Conservation (phyloP, 2,113 vertebrate species). For the Corythornis vintsioides region DNA sequence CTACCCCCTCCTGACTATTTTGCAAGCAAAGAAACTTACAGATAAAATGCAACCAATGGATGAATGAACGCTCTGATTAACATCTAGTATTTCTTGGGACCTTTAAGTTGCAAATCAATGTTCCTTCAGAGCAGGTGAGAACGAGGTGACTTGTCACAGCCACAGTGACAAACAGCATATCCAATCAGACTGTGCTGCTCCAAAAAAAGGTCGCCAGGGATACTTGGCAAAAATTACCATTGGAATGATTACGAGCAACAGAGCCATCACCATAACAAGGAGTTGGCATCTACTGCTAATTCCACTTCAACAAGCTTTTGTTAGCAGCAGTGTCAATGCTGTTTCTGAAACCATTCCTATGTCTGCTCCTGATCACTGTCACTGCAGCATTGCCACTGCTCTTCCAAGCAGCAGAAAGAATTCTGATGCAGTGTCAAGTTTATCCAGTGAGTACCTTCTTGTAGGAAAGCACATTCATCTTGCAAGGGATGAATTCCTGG, state of each 20-base stretch:
- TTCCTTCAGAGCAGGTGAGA: neutral
- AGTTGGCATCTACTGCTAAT: neutral
- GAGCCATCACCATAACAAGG: neutral
- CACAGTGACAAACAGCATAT: neutral
- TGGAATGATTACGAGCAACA: neutral
- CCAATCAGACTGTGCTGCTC: neutral
- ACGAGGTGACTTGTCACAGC: neutral
- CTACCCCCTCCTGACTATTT: neutral
- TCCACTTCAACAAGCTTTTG: neutral
- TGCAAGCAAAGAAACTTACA: neutral
- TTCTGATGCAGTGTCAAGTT: neutral
- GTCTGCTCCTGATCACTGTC: neutral
- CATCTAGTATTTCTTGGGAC: neutral
- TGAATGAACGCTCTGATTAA: neutral
- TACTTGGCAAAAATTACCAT: neutral
- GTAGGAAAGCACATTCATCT: neutral
- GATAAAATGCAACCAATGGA: neutral
- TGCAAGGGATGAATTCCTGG: neutral
- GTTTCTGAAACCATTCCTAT: neutral
- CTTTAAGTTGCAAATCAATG: neutral
- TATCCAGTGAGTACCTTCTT: neutral
- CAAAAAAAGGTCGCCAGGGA: neutral
- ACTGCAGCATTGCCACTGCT: neutral
- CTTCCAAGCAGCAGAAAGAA: neutral
- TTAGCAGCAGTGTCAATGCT: neutral